A percentile compares a stretch with the other conserved stretches of the same genome.
Conservation (phyloP, 2,888 invertebrate genomes). For the Xestia c-nigrum region DNA sequence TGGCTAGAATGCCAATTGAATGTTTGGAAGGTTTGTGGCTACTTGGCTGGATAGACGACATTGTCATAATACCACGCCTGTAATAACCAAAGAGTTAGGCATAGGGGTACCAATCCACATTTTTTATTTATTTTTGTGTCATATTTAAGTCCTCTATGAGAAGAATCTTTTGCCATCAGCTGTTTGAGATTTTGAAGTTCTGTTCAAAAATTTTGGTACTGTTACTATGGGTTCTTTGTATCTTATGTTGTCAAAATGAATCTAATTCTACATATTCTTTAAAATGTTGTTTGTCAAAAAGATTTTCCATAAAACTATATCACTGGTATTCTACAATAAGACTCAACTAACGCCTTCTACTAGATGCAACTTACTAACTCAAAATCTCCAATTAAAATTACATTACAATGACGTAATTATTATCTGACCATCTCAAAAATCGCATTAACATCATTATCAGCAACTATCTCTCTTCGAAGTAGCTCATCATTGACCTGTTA, state of each 20-base stretch:
- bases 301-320: background rate
- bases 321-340: background rate
- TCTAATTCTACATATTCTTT: background rate
- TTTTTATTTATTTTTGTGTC: too few species aligned
- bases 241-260: background rate
- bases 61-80: background rate
- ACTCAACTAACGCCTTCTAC: background rate
- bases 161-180: background rate
- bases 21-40: background rate
- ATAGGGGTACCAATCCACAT: background rate
- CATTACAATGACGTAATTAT: constrained; percentile 44
- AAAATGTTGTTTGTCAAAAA: background rate
- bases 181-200: background rate
- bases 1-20: too few species aligned
- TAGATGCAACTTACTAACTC: background rate
- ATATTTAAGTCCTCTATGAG: background rate
- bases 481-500: constrained; percentile 62
- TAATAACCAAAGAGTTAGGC: background rate
- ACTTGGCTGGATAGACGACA: background rate
- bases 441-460: constrained; percentile 56
- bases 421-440: constrained; percentile 48
- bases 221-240: background rate
- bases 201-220: background rate
- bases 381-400: constrained; percentile 41
- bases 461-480: constrained; percentile 44